Conservation (phyloP, 2,888 invertebrate genomes). For the Gortyna flavago region DNA sequence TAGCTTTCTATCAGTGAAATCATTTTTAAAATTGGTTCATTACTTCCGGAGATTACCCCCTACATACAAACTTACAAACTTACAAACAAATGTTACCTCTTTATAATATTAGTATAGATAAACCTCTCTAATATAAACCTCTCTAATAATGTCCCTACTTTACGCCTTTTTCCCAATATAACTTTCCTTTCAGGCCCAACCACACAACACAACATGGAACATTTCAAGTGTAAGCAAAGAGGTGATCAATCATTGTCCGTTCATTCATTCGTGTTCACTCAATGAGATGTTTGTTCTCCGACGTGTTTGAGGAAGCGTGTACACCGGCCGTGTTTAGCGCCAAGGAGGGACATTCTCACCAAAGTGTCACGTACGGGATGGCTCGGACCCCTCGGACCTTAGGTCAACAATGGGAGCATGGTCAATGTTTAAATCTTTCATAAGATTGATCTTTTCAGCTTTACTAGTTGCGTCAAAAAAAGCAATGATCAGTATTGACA, state of each 20-base stretch:
- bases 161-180: neutral
- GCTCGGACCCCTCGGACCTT: conserved; percentile 35
- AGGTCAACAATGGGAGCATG: conserved; percentile 48
- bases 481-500: neutral
- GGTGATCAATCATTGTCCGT: conserved; percentile 53
- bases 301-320: conserved; percentile 42
- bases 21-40: no score
- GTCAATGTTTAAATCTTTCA: conserved; percentile 33
- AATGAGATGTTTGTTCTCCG: conserved; percentile 50
- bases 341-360: conserved; percentile 56
- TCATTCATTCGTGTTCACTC: conserved; percentile 57
- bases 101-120: no score
- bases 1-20: no score
- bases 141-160: neutral
- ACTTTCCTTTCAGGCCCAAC: conserved; percentile 3
- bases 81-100: no score
- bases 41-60: no score
- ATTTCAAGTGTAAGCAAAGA: conserved; percentile 38
- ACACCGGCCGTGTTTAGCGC: conserved; percentile 50
- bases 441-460: conserved; percentile 20
- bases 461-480: conserved; percentile 21
- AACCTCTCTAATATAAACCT: no score
- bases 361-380: conserved; percentile 55
- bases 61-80: no score
- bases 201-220: conserved; percentile 26